Base-by-base conservation (phyloP, 2,888 invertebrate genomes). In the Erebia palarica region DNA sequence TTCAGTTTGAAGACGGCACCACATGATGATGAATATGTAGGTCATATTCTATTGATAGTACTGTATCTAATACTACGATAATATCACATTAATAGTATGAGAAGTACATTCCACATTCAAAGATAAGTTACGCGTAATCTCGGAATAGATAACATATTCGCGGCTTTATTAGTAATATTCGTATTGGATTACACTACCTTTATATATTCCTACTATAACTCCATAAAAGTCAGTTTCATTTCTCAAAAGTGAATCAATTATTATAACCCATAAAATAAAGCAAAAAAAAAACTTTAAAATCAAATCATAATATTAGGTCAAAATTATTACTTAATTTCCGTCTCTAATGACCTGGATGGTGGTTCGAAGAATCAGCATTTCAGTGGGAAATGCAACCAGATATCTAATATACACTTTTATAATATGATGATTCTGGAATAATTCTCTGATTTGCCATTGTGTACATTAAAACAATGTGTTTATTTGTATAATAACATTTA, bases 121-220 rank as follows among this genome's bases (percentile, higher is more conserved):
- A 55, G 66, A 58, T 66, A 58, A 65, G 53, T 42, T 63, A 21
- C 49, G 14, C 18, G 21, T 66, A 21, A 66, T 66, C 66, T 66
- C 27, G 21, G 42, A 9, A 65, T 57, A 21, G 21, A 66, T 57
- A 66, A 65, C 10, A 14, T 47, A 47, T 14, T 1, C 49, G 49
- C 63, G 63, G 49, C 21, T 49, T 14, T 3, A 47, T 63, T 61
- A 44, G 21, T 63, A 14, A 7, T 49, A 49, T 47, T 49, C 16
- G 44, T 60, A 60, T 10, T 27, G 59, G 42, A 36, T 36, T 36
- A 36, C 0, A 36, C 5, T 1, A 36, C 36, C 36, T 36, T 36
- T 36, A 36, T 36, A 1, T 36, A 36, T 36, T 36, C n/a, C n/a
- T 36, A 36, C 5, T 36, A 3, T 27, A 36, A 2, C 27, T 27